Evolutionary conservation across 2,797 vertebrate species (phyloP).

Genomic region (Amblyopsis hoosieri): DNA sequence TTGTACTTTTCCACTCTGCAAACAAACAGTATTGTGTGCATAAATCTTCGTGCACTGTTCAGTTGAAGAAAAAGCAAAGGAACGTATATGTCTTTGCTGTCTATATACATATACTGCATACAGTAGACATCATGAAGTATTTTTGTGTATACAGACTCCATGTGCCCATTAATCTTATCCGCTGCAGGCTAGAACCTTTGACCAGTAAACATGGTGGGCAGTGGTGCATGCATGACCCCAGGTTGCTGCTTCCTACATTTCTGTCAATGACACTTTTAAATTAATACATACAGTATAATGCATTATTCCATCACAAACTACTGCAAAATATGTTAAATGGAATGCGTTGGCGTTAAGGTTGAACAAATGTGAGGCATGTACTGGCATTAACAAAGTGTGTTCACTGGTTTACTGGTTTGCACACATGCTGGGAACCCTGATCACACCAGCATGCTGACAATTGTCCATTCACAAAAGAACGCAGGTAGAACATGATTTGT

Average conservation of each 20-base stretch:
- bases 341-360: background rate
- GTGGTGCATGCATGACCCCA: conserved; percentile 28
- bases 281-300: conserved; percentile 21
- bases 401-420: no score
- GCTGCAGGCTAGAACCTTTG: conserved; percentile 42
- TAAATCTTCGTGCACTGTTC: conserved; percentile 64
- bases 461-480: background rate
- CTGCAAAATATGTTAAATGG: background rate
- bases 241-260: conserved; percentile 39
- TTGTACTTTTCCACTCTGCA: conserved; percentile 52
- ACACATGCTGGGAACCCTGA: background rate
- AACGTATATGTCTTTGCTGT: conserved; percentile 61
- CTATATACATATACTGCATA: conserved; percentile 14
- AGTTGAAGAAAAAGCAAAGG: conserved; percentile 50
- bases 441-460: background rate
- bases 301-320: conserved; percentile 20
- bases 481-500: background rate
- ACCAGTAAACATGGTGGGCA: conserved; percentile 55
- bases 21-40: conserved; percentile 69
- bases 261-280: conserved; percentile 53
- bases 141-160: conserved; percentile 61
- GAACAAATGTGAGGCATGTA: background rate
- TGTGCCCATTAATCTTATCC: conserved; percentile 66
- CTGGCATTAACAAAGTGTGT: background rate
- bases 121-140: conserved; percentile 12